Conservation (phyloP, 1,140 invertebrate genomes). For the Thaumatotibia leucotreta region DNA sequence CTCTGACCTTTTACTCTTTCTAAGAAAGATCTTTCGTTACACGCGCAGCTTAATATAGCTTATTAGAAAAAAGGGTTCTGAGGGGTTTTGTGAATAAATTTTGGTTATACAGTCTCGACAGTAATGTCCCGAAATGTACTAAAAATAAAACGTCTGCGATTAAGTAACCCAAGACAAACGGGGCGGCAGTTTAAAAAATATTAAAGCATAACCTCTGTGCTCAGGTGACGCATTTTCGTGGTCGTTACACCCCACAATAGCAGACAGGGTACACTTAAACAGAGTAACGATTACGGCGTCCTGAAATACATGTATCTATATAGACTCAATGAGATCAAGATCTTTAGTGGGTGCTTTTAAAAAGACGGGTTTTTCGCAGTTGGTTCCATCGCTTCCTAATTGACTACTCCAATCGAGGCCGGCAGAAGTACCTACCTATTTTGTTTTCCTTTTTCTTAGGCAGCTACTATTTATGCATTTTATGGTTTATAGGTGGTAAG, state of each 20-base stretch:
- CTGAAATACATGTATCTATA: neutral
- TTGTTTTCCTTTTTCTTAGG: no score
- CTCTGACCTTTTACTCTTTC: neutral
- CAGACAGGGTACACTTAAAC: neutral
- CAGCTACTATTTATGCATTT: no score
- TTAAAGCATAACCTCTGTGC: neutral
- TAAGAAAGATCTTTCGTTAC: neutral
- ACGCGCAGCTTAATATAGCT: neutral
- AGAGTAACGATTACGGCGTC: neutral
- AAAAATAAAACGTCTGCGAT: slow-evolving; percentile 6
- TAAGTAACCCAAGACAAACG: slow-evolving; percentile 7
- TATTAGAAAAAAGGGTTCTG: neutral
- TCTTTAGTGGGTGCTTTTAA: neutral
- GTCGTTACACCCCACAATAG: neutral
- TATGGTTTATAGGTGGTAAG: no score
- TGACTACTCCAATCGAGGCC: neutral
- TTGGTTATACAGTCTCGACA: neutral
- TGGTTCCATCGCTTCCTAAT: neutral
- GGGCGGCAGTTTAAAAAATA: slow-evolving; percentile 2
- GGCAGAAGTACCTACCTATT: no score
- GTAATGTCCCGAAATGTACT: neutral
- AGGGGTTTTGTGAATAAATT: neutral
- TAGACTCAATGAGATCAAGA: neutral
- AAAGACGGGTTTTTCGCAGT: neutral
- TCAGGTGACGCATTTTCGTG: neutral